Conservation (phyloP, 2,888 invertebrate genomes). For the Deroplatys truncata region DNA sequence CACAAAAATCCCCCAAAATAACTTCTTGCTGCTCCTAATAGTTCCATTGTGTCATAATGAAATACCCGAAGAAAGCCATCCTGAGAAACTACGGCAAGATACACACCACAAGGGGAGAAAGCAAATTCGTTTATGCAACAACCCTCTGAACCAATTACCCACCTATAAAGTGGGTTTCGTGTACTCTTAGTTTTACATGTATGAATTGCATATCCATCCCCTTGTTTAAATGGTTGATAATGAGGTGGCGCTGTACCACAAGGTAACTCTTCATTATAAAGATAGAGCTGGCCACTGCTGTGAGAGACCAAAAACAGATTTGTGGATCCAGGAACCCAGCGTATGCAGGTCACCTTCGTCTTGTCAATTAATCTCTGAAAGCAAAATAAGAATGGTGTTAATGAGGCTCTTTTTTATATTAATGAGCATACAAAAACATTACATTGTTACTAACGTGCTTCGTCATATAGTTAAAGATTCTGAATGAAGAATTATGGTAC, state of each 20-base stretch:
- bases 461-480: neutral
- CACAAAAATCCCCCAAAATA: slow-evolving; percentile 98
- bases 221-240: slow-evolving; percentile 93
- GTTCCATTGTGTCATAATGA: slow-evolving; percentile 96
- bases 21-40: slow-evolving; percentile 87
- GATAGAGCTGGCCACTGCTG: slow-evolving; percentile 92
- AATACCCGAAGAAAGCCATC: slow-evolving; percentile 94
- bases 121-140: slow-evolving; percentile 92
- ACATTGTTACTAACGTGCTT: neutral
- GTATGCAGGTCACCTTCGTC: slow-evolving; percentile 91
- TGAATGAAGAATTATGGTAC: neutral
- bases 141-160: slow-evolving; percentile 78
- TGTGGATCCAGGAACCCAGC: slow-evolving; percentile 94
- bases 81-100: slow-evolving; percentile 90
- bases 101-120: slow-evolving; percentile 91
- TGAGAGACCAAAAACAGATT: slow-evolving; percentile 93
- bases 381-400: slow-evolving; percentile 31
- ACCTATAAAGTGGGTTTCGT: slow-evolving; percentile 90
- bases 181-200: slow-evolving; percentile 96
- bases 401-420: neutral
- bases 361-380: slow-evolving; percentile 88
- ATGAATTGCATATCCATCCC: slow-evolving; percentile 89
- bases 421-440: neutral
- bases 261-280: slow-evolving; percentile 93
- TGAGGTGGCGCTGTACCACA: slow-evolving; percentile 88